A percentile compares a stretch with the other conserved stretches of the same genome.
Evolutionary conservation across 2,888 invertebrate genomes (phyloP).

Genomic region (Trichogramma dendrolimi): DNA sequence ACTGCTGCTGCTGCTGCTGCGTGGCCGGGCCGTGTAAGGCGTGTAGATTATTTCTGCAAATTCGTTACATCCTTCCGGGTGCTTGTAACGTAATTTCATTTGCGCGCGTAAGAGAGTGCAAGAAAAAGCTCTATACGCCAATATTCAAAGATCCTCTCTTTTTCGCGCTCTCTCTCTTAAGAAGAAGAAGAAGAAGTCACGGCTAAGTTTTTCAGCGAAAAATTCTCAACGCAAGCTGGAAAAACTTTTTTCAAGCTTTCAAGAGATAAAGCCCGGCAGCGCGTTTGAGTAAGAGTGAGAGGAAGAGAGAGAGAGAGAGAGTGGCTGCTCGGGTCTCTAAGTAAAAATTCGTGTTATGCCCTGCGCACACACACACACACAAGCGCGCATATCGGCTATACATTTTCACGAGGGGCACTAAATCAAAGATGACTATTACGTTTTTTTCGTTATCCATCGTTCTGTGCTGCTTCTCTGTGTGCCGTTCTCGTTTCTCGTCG

Average conservation of each 20-base stretch:
- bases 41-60: too few species aligned
- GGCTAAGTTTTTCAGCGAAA: not conserved
- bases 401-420: slow-evolving; percentile 1
- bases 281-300: too few species aligned
- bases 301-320: not conserved
- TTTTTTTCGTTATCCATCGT: slow-evolving; percentile 8
- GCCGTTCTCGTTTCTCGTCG: slow-evolving; percentile 4
- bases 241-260: too few species aligned
- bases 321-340: not conserved
- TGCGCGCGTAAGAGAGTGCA: not conserved
- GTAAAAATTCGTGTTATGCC: slow-evolving; percentile 6
- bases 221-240: too few species aligned
- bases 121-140: not conserved
- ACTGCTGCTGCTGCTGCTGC: too few species aligned
- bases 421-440: slow-evolving; percentile 16
- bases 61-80: not conserved
- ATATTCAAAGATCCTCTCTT: too few species aligned
- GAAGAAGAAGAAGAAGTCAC: too few species aligned
- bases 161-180: too few species aligned
- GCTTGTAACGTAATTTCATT: not conserved
- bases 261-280: too few species aligned
- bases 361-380: not conserved
- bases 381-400: not conserved
- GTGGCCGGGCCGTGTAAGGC: too few species aligned
- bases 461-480: not conserved